phyloP scores from a whole-genome alignment of 2,113 vertebrate genomes.

The Larimichthys polyactis region DNA sequence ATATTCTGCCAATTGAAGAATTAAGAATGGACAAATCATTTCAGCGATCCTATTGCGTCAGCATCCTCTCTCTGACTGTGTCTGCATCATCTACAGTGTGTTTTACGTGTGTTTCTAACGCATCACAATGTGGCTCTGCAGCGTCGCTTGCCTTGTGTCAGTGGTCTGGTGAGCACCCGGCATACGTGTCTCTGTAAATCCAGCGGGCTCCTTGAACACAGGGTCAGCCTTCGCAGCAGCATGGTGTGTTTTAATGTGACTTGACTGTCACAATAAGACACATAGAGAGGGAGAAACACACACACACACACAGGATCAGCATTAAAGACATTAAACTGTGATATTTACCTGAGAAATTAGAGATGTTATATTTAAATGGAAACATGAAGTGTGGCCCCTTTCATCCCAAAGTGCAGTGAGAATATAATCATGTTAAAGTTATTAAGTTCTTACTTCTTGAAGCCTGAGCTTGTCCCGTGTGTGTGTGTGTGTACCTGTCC shows the following conservation, averaged over 20 bases:
- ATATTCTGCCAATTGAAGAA: neutral
- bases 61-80: neutral
- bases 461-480: neutral
- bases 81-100: neutral
- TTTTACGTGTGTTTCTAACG: neutral
- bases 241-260: slow-evolving; percentile 46
- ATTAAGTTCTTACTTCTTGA: slow-evolving; percentile 38
- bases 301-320: neutral
- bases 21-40: neutral
- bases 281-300: neutral
- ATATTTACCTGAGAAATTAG: neutral
- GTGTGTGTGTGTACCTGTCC: neutral
- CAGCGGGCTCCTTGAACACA: slow-evolving; percentile 54
- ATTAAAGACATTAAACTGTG: neutral
- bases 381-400: neutral
- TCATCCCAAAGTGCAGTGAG: neutral
- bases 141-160: slow-evolving; percentile 69
- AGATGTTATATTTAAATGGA: neutral
- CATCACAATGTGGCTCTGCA: neutral
- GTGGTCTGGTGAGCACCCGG: slow-evolving; percentile 46
- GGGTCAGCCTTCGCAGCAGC: slow-evolving; percentile 68
- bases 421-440: neutral
- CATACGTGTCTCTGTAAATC: slow-evolving; percentile 41
- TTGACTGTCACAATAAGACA: neutral
- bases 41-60: neutral